Evolutionary conservation across 2,888 invertebrate species (phyloP).

Genomic region (Athrips mouffetella): DNA sequence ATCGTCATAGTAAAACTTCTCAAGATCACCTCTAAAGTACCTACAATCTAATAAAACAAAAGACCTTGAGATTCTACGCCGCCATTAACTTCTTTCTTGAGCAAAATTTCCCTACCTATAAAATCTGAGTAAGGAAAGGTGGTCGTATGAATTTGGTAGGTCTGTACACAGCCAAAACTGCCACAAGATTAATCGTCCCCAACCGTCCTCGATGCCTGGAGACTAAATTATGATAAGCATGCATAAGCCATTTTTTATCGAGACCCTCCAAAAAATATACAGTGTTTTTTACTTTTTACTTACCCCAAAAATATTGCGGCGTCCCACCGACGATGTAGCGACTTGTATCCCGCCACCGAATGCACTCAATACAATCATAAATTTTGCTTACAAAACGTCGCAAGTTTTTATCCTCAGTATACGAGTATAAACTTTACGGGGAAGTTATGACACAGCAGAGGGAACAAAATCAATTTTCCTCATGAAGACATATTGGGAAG

Average conservation of each 20-base stretch:
- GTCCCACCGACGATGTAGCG: conserved; percentile 22
- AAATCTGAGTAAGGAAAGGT: too few species aligned
- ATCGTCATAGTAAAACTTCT: too few species aligned
- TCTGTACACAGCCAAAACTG: background rate
- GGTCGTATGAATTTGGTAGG: background rate
- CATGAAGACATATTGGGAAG: conserved; percentile 43
- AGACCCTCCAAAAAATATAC: conserved; percentile 21
- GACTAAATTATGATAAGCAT: conserved; percentile 49
- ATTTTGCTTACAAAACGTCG: conserved; percentile 21
- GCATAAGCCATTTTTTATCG: conserved; percentile 43
- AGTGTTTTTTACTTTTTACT: conserved; percentile 33
- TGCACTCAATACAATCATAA: conserved; percentile 47
- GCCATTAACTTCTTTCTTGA: background rate
- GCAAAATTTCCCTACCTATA: too few species aligned
- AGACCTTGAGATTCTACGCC: too few species aligned
- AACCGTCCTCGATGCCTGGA: conserved; percentile 40
- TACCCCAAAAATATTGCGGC: conserved; percentile 35
- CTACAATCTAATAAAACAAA: too few species aligned
- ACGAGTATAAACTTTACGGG: conserved; percentile 38
- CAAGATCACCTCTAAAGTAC: too few species aligned
- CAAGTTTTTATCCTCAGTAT: conserved; percentile 8
- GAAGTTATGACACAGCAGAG: conserved; percentile 25
- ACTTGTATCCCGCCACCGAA: conserved; percentile 36
- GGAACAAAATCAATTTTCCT: conserved; percentile 44
- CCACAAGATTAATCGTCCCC: conserved; percentile 58